These are phyloP conservation scores for Chymomyza caudatula DNA, from an alignment of 2,888 invertebrate genomes.

Conservation along the genomic window DNA sequence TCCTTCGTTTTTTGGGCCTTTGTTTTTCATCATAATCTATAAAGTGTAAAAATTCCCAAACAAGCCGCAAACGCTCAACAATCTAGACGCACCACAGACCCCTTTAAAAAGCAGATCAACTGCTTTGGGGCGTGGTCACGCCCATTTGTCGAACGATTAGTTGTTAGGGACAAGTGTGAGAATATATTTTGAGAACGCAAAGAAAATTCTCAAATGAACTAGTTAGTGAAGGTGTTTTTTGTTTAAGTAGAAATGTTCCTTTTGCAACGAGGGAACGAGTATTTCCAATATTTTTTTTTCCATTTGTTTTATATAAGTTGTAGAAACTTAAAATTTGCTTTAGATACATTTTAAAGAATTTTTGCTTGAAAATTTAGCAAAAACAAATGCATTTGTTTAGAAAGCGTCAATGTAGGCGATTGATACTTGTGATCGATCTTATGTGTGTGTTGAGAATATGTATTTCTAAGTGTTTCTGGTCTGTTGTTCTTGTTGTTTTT, in stretches of 20 bases:
- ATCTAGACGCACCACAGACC: neutral
- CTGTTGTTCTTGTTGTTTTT: conserved; percentile 31
- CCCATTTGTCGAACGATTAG: conserved; percentile 10
- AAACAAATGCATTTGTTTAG: conserved; percentile 69
- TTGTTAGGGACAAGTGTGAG: conserved; percentile 6
- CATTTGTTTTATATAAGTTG: conserved; percentile 39
- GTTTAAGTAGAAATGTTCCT: conserved; percentile 45
- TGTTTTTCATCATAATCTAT: conserved; percentile 38
- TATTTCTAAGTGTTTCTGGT: conserved; percentile 24
- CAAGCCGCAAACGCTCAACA: conserved; percentile 19
- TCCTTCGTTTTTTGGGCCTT: conserved; percentile 27
- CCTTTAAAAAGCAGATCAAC: conserved; percentile 62
- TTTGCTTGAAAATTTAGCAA: conserved; percentile 47
- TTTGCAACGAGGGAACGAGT: conserved; percentile 53
- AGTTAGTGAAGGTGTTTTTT: conserved; percentile 43
- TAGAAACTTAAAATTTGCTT: neutral
- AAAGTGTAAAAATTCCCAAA: conserved; percentile 40
- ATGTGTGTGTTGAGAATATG: conserved; percentile 27
- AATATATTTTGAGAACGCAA: conserved; percentile 17
- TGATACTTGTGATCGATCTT: conserved; percentile 5
- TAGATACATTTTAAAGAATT: conserved; percentile 17
- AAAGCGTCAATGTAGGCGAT: conserved; percentile 59
- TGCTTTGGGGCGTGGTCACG: conserved; percentile 22
- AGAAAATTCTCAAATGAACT: conserved; percentile 30
- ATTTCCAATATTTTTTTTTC: conserved; percentile 55